phyloP scores from a whole-genome alignment of 2,113 vertebrate species.

The Zosterops lateralis region DNA sequence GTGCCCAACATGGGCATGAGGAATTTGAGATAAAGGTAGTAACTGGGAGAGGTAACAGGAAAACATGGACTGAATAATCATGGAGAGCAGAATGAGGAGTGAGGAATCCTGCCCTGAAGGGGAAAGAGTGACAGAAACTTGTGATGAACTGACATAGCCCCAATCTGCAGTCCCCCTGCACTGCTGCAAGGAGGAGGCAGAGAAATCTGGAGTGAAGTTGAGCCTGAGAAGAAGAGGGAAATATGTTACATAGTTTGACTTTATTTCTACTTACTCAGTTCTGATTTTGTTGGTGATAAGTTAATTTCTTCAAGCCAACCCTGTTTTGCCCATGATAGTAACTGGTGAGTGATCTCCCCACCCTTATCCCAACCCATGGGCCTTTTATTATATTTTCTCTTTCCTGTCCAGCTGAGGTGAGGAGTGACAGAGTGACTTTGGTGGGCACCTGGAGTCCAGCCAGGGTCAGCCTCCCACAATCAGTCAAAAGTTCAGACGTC shows the following conservation, averaged over 20 bases:
- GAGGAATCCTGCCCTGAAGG: not conserved
- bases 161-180: not conserved
- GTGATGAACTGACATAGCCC: not conserved
- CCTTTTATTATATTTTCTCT: not conserved
- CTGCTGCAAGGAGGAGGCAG: not conserved
- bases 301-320: not conserved
- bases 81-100: not conserved
- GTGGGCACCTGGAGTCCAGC: not conserved
- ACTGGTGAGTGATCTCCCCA: not conserved
- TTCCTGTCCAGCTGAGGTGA: not conserved
- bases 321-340: not conserved
- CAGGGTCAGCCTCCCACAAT: not conserved
- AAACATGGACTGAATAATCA: not conserved
- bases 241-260: not conserved
- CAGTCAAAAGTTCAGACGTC: not conserved
- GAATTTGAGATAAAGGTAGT: not conserved
- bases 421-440: not conserved
- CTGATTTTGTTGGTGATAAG: not conserved
- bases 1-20: not conserved
- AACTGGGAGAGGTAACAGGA: not conserved
- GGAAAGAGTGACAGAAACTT: not conserved
- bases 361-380: not conserved
- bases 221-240: not conserved
- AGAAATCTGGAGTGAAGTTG: not conserved
- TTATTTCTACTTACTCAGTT: not conserved